A percentile compares a stretch with the other conserved stretches of the same genome.
Evolutionary conservation across 2,888 invertebrate species (phyloP).

Genomic region (Cosmia trapezina): DNA sequence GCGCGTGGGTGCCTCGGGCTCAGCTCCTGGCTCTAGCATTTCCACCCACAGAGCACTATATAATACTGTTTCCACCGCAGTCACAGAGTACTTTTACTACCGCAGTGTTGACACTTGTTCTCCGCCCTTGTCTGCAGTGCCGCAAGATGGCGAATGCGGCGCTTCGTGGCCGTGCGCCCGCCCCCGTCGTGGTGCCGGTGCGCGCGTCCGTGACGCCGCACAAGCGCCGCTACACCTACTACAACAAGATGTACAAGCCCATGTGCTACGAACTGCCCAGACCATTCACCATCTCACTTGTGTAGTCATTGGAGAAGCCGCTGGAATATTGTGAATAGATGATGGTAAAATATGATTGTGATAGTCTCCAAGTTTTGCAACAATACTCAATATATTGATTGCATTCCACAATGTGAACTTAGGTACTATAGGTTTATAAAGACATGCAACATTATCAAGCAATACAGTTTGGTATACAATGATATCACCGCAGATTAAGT

Average conservation of each 20-base stretch:
- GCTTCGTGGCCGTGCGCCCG: constrained; percentile 34
- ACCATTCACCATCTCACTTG: constrained; percentile 82
- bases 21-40: background rate
- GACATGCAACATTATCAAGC: no score
- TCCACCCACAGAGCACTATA: no score
- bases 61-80: no score
- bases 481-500: no score
- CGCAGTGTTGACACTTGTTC: background rate
- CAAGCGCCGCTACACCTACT: constrained; percentile 88
- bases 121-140: constrained; percentile 66
- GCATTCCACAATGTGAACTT: no score
- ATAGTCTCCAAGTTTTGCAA: no score
- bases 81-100: no score
- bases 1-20: no score
- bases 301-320: constrained; percentile 59
- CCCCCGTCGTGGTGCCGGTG: constrained; percentile 73
- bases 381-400: no score
- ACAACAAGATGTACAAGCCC: constrained; percentile 86
- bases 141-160: constrained; percentile 58
- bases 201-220: constrained; percentile 82
- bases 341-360: no score
- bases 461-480: no score
- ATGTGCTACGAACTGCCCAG: constrained; percentile 83
- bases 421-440: no score
- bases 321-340: background rate